Conservation (phyloP, 2,113 vertebrate species). For the Phalacrocorax brasilianus region DNA sequence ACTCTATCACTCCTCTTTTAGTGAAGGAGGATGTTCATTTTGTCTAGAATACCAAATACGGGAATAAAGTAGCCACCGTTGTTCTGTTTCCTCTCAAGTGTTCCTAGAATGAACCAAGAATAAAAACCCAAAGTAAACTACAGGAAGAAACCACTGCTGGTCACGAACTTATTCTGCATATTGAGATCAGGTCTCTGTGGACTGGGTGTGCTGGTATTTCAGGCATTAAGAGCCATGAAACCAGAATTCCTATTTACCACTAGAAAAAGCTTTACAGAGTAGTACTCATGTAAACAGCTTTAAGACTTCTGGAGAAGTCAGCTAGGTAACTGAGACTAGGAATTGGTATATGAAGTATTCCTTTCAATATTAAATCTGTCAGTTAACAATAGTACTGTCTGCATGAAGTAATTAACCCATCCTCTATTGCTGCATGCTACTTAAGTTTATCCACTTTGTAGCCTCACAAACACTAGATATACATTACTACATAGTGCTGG, state of each 20-base stretch:
- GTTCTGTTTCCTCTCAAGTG: conserved; percentile 46
- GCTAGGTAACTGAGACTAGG: not conserved
- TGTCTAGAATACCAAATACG: conserved; percentile 25
- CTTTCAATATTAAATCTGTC: not conserved
- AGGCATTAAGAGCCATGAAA: conserved; percentile 59
- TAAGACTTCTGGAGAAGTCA: not conserved
- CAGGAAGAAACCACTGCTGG: conserved; percentile 69
- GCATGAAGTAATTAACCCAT: not conserved
- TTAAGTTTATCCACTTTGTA: not conserved
- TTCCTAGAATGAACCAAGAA: conserved; percentile 57
- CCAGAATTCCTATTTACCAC: conserved; percentile 62
- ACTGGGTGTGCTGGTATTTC: conserved; percentile 71
- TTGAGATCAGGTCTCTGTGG: conserved; percentile 63
- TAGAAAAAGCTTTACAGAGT: conserved; percentile 36
- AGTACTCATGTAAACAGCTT: not conserved
- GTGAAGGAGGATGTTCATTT: not conserved
- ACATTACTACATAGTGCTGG: not conserved
- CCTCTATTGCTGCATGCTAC: not conserved
- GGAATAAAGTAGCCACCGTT: conserved; percentile 1
- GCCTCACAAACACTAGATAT: not conserved
- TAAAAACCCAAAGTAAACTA: conserved; percentile 41
- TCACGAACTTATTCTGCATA: conserved; percentile 18
- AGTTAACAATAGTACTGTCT: not conserved
- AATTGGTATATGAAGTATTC: not conserved
- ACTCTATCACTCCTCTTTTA: not conserved